Evolutionary conservation across 2,113 vertebrate species (phyloP).

Genomic region (Notothenia coriiceps): DNA sequence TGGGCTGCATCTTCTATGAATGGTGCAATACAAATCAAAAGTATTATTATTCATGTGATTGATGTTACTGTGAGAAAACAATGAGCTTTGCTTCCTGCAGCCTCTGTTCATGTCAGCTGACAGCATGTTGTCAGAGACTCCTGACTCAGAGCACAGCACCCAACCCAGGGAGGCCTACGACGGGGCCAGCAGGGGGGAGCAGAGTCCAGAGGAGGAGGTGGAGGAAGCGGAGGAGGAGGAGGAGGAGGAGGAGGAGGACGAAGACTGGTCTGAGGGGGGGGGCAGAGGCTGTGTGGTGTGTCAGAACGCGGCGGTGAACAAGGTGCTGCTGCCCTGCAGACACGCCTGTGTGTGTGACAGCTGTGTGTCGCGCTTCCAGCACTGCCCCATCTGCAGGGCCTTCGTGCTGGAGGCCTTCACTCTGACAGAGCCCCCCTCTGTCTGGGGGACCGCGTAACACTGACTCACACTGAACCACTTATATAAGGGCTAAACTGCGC

Average conservation of each 20-base stretch:
- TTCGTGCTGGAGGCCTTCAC: slow-evolving; percentile 92
- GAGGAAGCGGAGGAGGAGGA: slow-evolving; percentile 53
- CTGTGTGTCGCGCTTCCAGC: slow-evolving; percentile 89
- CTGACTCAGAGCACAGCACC: not conserved
- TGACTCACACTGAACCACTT: not conserved
- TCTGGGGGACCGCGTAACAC: too few relatives aligned
- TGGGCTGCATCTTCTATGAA: too few relatives aligned
- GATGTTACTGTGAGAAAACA: not conserved
- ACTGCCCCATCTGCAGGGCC: slow-evolving; percentile 95
- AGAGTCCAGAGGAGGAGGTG: slow-evolving; percentile 66
- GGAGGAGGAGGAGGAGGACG: slow-evolving; percentile 47
- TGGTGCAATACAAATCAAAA: too few relatives aligned
- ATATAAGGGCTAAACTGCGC: too few relatives aligned
- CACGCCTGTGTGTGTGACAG: slow-evolving; percentile 92
- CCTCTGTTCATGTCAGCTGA: slow-evolving; percentile 97
- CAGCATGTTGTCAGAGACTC: slow-evolving; percentile 31
- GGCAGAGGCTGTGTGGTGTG: slow-evolving; percentile 94
- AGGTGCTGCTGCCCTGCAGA: slow-evolving; percentile 94
- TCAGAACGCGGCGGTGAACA: slow-evolving; percentile 92
- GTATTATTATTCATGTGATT: too few relatives aligned
- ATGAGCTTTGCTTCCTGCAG: slow-evolving; percentile 74
- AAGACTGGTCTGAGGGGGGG: slow-evolving; percentile 76
- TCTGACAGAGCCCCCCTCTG: slow-evolving; percentile 61
- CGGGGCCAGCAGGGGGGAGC: slow-evolving; percentile 25
- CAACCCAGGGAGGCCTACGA: not conserved